Conservation (phyloP, 2,888 invertebrate genomes). For the Sinopyrophorus schimmeli region DNA sequence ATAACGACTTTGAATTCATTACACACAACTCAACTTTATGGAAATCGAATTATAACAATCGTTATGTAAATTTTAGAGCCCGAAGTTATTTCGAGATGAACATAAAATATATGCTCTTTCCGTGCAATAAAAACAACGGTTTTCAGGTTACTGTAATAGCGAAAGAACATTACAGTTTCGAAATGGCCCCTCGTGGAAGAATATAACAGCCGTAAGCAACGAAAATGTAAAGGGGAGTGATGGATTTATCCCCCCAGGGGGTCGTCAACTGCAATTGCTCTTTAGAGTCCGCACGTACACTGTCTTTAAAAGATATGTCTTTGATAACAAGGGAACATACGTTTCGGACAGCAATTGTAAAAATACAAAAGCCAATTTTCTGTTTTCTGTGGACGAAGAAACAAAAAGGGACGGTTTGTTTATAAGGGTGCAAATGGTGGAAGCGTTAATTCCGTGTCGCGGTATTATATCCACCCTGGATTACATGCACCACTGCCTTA, state of each 20-base stretch:
- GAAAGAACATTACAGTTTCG: constrained; percentile 44
- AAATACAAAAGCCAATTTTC: neutral
- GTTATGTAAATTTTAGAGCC: neutral
- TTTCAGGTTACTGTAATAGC: constrained; percentile 43
- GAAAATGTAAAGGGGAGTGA: constrained; percentile 36
- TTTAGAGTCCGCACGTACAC: constrained; percentile 20
- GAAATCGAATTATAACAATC: constrained; percentile 9
- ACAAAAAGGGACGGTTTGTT: constrained; percentile 14
- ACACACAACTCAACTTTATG: constrained; percentile 4
- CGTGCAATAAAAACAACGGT: constrained; percentile 15
- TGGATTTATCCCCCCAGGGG: constrained; percentile 32
- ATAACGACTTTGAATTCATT: constrained; percentile 26
- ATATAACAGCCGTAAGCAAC: constrained; percentile 25
- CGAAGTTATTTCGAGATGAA: neutral
- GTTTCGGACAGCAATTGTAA: neutral
- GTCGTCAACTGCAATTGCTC: constrained; percentile 34
- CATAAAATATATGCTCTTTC: neutral
- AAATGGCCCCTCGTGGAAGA: constrained; percentile 41
- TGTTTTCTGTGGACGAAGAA: constrained; percentile 3
- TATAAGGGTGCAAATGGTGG: constrained; percentile 42
- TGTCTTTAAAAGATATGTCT: constrained; percentile 6
- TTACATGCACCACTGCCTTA: constrained; percentile 45
- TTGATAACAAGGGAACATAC: neutral
- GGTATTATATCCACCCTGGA: constrained; percentile 39
- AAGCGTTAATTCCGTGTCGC: constrained; percentile 44